Evolutionary conservation across 1,140 invertebrate genomes (phyloP), one percentile per base, ranked within the genome.

Genomic region (Neotoxoptera formosana): DNA sequence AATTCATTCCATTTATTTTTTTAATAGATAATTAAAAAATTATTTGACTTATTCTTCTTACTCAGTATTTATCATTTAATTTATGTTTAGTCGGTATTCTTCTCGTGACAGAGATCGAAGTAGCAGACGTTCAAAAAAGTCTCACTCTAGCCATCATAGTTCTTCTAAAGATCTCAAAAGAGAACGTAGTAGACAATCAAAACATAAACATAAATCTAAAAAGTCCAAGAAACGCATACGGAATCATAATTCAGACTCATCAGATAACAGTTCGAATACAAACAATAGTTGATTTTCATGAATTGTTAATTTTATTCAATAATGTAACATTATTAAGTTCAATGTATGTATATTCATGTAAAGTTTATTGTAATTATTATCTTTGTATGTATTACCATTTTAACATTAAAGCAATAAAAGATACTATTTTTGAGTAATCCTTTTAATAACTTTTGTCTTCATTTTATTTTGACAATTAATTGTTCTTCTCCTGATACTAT

Each of bases 141-240:
- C 91, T 45, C 91, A 93, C 8, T 93, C 91, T 21, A 93, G 48
- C 7, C 91, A 83, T 84, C 81, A 86, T 53, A 86, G 91, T 56
- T 86, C 81, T 17, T 93, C 91, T 7, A 93, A 93, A 84, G 91
- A 93, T 53, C 91, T 30, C 34, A 92, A 92, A 21, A 84, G 34
- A 41, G 91, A 92, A 45, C 91, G 81, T 9, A 86, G 81, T n/a
- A 48, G 51, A 93, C 91, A 34, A 41, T 86, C 91, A 14, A 93
- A 93, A n/a, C 91, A 93, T 17, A 93, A 93, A 45, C 91, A 93
- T 45, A 93, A 93, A 93, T 93, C 91, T 11, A 93, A 93, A 56
- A 93, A 93, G 21, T 93, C 91, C 1, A 93, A 86, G 21, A 93
- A 93, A 86, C 47, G 86, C 2, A 9, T 30, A 4, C 48, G 34